These are phyloP conservation scores for Lutjanus campechanus DNA, from an alignment of 2,797 vertebrate genomes.

Conservation along the genomic window DNA sequence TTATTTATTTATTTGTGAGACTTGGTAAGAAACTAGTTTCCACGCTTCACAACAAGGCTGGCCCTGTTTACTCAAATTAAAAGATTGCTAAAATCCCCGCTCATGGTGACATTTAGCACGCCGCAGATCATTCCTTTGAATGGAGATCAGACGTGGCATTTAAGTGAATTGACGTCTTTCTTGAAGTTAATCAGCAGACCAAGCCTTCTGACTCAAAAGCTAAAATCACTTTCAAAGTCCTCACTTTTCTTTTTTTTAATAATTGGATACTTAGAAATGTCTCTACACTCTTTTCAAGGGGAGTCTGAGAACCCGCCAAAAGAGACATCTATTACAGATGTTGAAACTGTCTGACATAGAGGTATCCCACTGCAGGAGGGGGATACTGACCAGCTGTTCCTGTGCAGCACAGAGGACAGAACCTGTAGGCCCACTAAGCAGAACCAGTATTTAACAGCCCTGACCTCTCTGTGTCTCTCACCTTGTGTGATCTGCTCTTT, in stretches of 20 bases:
- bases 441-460: constrained; percentile 56
- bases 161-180: constrained; percentile 54
- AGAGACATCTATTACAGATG: constrained; percentile 50
- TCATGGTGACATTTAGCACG: constrained; percentile 67
- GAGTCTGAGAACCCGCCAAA: constrained; percentile 26
- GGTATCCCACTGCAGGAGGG: constrained; percentile 29
- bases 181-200: constrained; percentile 59
- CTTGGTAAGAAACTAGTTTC: constrained; percentile 28
- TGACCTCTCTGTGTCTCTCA: constrained; percentile 51
- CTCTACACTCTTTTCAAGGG: constrained; percentile 32
- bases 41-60: constrained; percentile 9
- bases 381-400: constrained; percentile 35
- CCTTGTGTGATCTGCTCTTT: constrained; percentile 38
- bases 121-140: constrained; percentile 62
- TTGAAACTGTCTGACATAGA: constrained; percentile 34
- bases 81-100: constrained; percentile 51
- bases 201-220: constrained; percentile 39
- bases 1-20: constrained; percentile 35
- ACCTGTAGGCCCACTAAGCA: constrained; percentile 36
- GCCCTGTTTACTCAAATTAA: constrained; percentile 65
- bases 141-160: constrained; percentile 72
- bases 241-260: constrained; percentile 10
- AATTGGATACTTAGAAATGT: constrained; percentile 41
- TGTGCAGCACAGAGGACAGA: constrained; percentile 50
- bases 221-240: constrained; percentile 47